Percentiles rank a stretch among this genome's conserved stretches.
phyloP scores from a whole-genome alignment of 2,797 vertebrate genomes.

The Megaceryle alcyon region DNA sequence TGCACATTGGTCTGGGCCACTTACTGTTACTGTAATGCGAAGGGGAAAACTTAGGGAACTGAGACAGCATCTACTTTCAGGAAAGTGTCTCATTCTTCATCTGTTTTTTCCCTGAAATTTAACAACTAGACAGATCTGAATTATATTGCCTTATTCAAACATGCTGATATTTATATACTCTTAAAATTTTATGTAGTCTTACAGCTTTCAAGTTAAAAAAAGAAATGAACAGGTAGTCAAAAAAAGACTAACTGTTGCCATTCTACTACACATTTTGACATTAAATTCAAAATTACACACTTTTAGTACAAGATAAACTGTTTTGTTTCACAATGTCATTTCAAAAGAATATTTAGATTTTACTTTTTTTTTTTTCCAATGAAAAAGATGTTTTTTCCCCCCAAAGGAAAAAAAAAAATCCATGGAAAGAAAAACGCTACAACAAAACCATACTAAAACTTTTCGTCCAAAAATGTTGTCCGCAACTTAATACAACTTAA shows the following conservation, averaged over 20 bases:
- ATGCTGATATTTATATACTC: background rate
- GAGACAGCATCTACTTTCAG: background rate
- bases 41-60: background rate
- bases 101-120: background rate
- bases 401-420: background rate
- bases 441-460: background rate
- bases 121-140: background rate
- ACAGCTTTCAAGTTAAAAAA: background rate
- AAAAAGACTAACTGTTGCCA: background rate
- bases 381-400: rapidly evolving
- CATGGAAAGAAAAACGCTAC: background rate
- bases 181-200: background rate
- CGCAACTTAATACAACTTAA: background rate
- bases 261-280: background rate
- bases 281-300: background rate
- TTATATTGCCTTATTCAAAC: background rate
- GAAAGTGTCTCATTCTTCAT: background rate
- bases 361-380: background rate
- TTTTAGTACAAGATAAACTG: background rate
- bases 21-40: background rate
- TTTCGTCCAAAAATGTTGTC: background rate
- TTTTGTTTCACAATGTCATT: background rate
- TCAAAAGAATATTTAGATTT: background rate
- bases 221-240: background rate
- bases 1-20: slow-evolving; percentile 11